Conservation (phyloP, 2,113 vertebrate genomes). For the Pagrus major region DNA sequence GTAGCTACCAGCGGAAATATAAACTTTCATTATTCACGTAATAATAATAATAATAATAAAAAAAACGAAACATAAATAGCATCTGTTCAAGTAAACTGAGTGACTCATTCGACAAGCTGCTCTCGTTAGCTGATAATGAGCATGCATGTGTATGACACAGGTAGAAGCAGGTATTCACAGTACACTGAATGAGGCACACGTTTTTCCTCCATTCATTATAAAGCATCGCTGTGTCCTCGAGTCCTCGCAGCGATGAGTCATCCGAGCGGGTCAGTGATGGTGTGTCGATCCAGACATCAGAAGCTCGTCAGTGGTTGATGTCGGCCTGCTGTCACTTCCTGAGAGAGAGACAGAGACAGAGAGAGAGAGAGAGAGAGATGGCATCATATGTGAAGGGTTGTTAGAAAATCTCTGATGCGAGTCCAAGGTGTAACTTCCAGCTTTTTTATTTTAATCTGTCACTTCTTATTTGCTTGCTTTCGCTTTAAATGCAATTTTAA, state of each 20-base stretch:
- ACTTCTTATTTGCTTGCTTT: too few relatives aligned
- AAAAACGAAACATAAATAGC: slow-evolving; percentile 42
- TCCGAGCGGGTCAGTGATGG: not conserved
- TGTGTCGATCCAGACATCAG: not conserved
- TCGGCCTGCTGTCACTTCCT: slow-evolving; percentile 63
- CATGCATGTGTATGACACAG: slow-evolving; percentile 30
- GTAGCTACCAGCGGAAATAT: slow-evolving; percentile 18
- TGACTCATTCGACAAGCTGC: slow-evolving; percentile 45
- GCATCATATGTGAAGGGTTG: not conserved
- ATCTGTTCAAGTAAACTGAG: slow-evolving; percentile 54
- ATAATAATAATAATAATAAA: not conserved
- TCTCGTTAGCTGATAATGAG: slow-evolving; percentile 23
- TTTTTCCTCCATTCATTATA: not conserved
- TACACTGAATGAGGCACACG: slow-evolving; percentile 12
- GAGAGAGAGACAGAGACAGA: slow-evolving; percentile 3
- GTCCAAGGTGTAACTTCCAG: too few relatives aligned
- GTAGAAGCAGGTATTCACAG: slow-evolving; percentile 42
- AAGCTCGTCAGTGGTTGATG: not conserved
- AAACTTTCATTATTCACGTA: not conserved
- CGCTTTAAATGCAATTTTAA: too few relatives aligned
- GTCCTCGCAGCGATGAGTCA: slow-evolving; percentile 22
- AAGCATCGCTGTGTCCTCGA: not conserved
- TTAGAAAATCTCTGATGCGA: not conserved
- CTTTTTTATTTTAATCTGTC: too few relatives aligned
- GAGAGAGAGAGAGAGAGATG: not conserved